Conservation (phyloP, 2,888 invertebrate genomes). For the Chloroclysta siterata region DNA sequence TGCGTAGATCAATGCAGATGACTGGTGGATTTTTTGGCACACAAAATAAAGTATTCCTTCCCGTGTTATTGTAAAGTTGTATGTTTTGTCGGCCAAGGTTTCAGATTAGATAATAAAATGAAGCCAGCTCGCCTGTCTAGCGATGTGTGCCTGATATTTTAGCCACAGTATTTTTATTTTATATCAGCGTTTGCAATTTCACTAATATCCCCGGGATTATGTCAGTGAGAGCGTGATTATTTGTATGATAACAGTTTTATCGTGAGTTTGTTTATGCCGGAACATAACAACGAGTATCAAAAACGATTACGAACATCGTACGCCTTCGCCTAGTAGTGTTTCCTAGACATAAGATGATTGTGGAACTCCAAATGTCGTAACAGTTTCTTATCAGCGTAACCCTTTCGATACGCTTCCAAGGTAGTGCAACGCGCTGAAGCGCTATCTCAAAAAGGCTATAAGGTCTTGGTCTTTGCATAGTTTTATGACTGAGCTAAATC, state of each 20-base stretch:
- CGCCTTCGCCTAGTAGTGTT: background rate
- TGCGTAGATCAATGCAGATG: background rate
- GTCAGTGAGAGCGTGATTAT: background rate
- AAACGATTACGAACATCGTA: background rate
- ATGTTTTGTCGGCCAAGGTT: conserved; percentile 47
- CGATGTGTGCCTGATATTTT: conserved; percentile 3
- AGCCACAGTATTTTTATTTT: background rate
- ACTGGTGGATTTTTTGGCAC: background rate
- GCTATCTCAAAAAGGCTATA: background rate
- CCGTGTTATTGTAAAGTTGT: background rate
- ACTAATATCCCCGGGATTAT: background rate
- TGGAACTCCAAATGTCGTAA: background rate
- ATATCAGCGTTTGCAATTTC: conserved; percentile 6
- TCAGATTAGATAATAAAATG: conserved; percentile 54
- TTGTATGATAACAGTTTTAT: background rate
- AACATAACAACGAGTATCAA: background rate
- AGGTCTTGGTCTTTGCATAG: background rate
- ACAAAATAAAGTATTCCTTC: background rate
- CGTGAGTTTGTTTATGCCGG: background rate
- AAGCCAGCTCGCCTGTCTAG: conserved; percentile 28
- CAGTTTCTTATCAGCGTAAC: background rate
- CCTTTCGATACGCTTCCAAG: background rate
- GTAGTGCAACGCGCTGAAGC: background rate
- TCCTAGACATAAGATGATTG: background rate
- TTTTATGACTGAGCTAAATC: background rate